Evolutionary conservation across 2,113 vertebrate genomes (phyloP), one percentile per base, ranked within the genome.

Genomic region (Balaeniceps rex): DNA sequence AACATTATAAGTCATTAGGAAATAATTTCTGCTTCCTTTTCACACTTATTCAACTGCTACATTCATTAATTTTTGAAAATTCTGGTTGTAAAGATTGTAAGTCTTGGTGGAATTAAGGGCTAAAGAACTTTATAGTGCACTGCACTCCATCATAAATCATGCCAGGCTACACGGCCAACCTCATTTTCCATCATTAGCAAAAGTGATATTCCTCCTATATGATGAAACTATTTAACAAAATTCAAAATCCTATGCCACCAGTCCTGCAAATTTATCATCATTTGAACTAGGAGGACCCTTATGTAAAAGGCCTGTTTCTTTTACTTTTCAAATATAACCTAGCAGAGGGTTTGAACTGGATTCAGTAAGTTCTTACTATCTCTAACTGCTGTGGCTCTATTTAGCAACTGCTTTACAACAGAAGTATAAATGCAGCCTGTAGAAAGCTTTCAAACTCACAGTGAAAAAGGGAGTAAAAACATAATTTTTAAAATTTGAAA

Each of bases 11-110:
- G 74, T 21, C 26, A 47, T 94, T 90, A 90, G 34, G 51, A 88
- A 94, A 95, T 47, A 77, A 88, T 81, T 94, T 96, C 83, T 92
- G 38, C 74, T 84, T 86, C 61, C 52, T 82, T 92, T 97, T 96
- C 91, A 69, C 71, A 57, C 61, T 95, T 87, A 52, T 21, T 95
- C 51, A 81, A 44, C 33, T 33, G 66, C 28, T 93, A 69, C 29
- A 31, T 75, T 83, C 61, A 63, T 88, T 89, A 87, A 82, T 81
- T 94, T 90, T 90, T 84, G 69, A 77, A 83, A 96, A 83, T 58
- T 85, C 52, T 94, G 72, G 14, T 86, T 65, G 49, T 34, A 91
- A 83, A 89, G 76, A 85, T 44, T 6, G 5, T 80, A 82, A 82
- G 66, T 44, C 60, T 86, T 77, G 69, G 66, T 84, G 66, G 60